Conservation (phyloP, 2,113 vertebrate genomes). For the Oreochromis spilurus region DNA sequence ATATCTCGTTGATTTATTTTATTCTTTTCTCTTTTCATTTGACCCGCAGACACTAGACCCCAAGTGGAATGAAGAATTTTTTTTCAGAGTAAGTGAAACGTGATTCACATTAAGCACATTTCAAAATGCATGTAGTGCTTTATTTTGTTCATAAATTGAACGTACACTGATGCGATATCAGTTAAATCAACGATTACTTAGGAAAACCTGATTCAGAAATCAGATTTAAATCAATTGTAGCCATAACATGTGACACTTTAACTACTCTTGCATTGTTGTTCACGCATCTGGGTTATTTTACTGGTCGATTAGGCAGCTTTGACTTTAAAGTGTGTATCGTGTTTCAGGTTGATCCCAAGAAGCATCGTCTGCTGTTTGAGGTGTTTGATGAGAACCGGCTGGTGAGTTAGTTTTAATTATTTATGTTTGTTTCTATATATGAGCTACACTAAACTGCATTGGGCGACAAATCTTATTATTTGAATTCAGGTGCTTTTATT, state of each 20-base stretch:
- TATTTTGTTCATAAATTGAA: neutral
- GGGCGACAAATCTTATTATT: neutral
- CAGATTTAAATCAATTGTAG: neutral
- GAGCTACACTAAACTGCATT: neutral
- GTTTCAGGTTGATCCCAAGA: slow-evolving; percentile 85
- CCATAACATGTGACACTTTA: neutral
- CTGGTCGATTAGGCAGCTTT: neutral
- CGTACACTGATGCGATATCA: neutral
- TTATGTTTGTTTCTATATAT: neutral
- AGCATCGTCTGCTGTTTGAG: slow-evolving; percentile 90
- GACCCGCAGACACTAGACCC: slow-evolving; percentile 84
- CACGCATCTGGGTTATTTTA: neutral
- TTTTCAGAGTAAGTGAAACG: slow-evolving; percentile 85
- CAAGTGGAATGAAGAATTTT: slow-evolving; percentile 95
- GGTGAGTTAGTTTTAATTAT: slow-evolving; percentile 72
- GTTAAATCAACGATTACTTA: neutral
- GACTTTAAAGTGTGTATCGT: neutral
- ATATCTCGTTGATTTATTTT: neutral
- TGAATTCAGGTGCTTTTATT: neutral
- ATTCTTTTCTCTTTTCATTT: neutral
- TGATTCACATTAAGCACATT: neutral
- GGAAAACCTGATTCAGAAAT: neutral
- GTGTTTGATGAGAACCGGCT: slow-evolving; percentile 98
- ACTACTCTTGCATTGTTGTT: neutral
- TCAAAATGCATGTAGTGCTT: neutral